Evolutionary conservation across 2,113 vertebrate genomes (phyloP).

Genomic region (Xiphophorus maculatus): DNA sequence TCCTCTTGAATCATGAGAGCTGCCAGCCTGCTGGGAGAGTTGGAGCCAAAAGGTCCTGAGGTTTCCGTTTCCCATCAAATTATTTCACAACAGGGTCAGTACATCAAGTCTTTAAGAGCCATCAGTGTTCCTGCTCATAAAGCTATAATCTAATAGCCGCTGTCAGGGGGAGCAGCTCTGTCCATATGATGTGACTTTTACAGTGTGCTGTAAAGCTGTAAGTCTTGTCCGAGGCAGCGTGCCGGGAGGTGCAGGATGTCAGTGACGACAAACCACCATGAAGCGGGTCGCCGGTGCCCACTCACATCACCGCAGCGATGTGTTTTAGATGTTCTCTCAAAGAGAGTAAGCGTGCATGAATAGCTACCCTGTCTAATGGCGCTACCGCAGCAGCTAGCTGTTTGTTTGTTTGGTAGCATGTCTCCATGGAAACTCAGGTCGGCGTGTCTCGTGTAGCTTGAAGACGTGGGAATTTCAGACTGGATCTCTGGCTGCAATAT

Average conservation of each 20-base stretch:
- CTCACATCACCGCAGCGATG: conserved; percentile 20
- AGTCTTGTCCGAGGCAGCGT: conserved; percentile 25
- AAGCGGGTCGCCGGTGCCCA: conserved; percentile 41
- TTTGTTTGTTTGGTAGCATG: conserved; percentile 58
- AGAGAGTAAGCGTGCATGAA: conserved; percentile 47
- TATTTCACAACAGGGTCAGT: conserved; percentile 35
- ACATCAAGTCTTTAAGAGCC: conserved; percentile 43
- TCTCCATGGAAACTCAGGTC: conserved; percentile 59
- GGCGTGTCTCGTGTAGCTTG: conserved; percentile 24
- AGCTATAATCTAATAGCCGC: conserved; percentile 18
- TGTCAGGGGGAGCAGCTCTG: conserved; percentile 9
- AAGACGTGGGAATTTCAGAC: conserved; percentile 28
- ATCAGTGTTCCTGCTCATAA: conserved; percentile 41
- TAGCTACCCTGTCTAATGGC: conserved; percentile 38
- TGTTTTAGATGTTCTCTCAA: conserved; percentile 51
- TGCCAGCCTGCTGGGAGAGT: conserved; percentile 46
- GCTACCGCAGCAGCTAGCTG: conserved; percentile 28
- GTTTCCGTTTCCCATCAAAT: conserved; percentile 51
- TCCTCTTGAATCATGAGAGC: conserved; percentile 59
- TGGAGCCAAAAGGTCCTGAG: conserved; percentile 67
- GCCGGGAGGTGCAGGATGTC: conserved; percentile 28
- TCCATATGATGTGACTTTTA: conserved; percentile 44
- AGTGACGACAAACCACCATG: conserved; percentile 66
- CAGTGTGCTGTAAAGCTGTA: conserved; percentile 33
- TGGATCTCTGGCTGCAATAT: conserved; percentile 38